Evolutionary conservation across 2,797 vertebrate species (phyloP), one percentile per base, ranked within the genome.

Genomic region (Pelochelys cantorii): DNA sequence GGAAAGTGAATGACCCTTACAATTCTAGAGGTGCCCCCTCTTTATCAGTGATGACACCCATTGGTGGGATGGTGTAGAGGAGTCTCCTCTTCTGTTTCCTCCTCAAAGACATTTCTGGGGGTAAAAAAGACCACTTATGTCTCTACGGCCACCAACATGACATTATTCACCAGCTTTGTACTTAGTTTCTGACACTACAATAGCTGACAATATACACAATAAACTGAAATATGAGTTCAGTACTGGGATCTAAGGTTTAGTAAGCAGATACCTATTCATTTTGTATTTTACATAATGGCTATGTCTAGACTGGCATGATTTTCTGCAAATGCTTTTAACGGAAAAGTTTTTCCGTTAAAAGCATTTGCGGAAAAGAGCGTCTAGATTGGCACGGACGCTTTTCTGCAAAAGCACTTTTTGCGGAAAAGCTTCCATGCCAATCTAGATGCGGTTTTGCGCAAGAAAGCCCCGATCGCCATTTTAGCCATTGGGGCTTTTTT

Each of bases 61-160:
- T 1, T 11, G 23, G 2, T 10, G 11, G 11, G 71, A 75, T 75
- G 25, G 11, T 14, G 25, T 48, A 42, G 12, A 83, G 57, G 3
- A 10, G 4, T 52, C 37, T 75, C 0, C 1, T 56, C 29, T 22
- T 25, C 17, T 59, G 3, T 5, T 42, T 34, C 54, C 52, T 53
- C 52, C 4, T 37, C 55, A 1, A 34, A 27, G 52, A 8, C 25
- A 7, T 13, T 55, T 75, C 7, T 59, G 27, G 31, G 17, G 31
- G 11, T 87, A 22, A 75, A 75, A 37, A 4, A 48, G 23, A 48
- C 48, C 2, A 23, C 52, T 10, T 65, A 52, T 14, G 56, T 81
- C 2, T 6, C 3, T 2, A 34, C 34, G 17, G 8, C 0, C 74
- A 52, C 78, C 31, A 59, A 6, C 10, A 75, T 53, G 12, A 31